Evolutionary conservation across 2,113 vertebrate genomes (phyloP).

Genomic region (Corydoras sp.): DNA sequence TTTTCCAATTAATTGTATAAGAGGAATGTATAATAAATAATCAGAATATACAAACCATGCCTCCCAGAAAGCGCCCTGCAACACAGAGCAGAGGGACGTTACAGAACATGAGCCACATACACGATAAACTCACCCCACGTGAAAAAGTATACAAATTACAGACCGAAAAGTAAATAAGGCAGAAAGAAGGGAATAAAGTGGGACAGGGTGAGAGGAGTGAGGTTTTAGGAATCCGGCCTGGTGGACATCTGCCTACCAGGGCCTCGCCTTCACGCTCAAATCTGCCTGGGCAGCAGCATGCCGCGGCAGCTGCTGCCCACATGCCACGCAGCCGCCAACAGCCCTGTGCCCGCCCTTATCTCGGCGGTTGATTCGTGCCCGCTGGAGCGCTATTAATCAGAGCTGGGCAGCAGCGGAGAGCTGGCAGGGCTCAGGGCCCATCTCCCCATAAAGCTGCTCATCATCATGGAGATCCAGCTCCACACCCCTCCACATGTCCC

Average conservation of each 20-base stretch:
- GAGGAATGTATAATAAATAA: no score
- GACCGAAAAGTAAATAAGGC: slow-evolving; percentile 1
- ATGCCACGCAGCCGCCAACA: slow-evolving; percentile 38
- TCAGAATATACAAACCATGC: slow-evolving; percentile 67
- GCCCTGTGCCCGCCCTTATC: slow-evolving; percentile 43
- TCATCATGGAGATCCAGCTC: slow-evolving; percentile 42
- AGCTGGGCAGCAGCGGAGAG: slow-evolving; percentile 36
- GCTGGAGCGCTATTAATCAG: slow-evolving; percentile 46
- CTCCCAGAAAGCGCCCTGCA: slow-evolving; percentile 78
- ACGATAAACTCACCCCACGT: neutral
- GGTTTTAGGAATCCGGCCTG: slow-evolving; percentile 30
- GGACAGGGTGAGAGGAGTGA: slow-evolving; percentile 17
- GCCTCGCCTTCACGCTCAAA: slow-evolving; percentile 43
- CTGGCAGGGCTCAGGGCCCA: slow-evolving; percentile 39
- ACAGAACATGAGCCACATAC: slow-evolving; percentile 7
- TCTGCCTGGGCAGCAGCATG: slow-evolving; percentile 42
- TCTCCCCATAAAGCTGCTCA: slow-evolving; percentile 37
- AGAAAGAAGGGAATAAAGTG: neutral
- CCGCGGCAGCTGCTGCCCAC: slow-evolving; percentile 42
- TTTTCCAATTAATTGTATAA: no score
- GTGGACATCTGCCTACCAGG: slow-evolving; percentile 41
- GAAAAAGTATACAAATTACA: neutral
- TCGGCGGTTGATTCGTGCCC: slow-evolving; percentile 39
- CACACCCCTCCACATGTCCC: slow-evolving; percentile 13
- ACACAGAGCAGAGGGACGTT: slow-evolving; percentile 18